These are phyloP conservation scores for Perca schrenkii DNA, from an alignment of 2,113 vertebrate species.

Conservation along the genomic window DNA sequence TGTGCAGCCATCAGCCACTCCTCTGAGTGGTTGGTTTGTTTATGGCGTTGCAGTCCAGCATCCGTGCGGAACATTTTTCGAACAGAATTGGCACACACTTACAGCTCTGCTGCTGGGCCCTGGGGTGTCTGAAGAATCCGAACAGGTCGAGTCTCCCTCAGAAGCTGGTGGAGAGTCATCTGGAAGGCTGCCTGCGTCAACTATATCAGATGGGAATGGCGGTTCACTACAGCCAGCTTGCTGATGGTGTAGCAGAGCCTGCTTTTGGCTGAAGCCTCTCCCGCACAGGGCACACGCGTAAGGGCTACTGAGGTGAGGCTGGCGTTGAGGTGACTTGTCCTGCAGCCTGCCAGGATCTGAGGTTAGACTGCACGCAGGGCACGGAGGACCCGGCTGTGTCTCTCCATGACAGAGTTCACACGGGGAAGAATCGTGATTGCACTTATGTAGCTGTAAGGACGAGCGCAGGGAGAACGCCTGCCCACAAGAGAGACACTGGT, in stretches of 20 bases:
- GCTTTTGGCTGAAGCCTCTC: conserved; percentile 78
- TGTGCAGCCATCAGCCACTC: neutral
- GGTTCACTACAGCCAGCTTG: conserved; percentile 73
- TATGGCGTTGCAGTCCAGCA: conserved; percentile 65
- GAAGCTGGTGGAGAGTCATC: conserved; percentile 44
- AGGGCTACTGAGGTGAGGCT: conserved; percentile 54
- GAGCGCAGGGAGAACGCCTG: conserved; percentile 78
- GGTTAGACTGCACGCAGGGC: conserved; percentile 30
- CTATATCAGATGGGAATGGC: neutral
- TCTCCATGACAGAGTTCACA: conserved; percentile 58
- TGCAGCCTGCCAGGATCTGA: conserved; percentile 23
- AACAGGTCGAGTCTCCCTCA: conserved; percentile 46
- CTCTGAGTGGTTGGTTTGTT: conserved; percentile 36
- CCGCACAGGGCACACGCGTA: conserved; percentile 80
- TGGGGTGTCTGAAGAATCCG: conserved; percentile 47
- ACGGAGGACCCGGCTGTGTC: conserved; percentile 36
- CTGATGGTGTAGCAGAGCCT: conserved; percentile 81
- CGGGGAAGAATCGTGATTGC: neutral
- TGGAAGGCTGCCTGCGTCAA: conserved; percentile 34
- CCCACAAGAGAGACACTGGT: conserved; percentile 73
- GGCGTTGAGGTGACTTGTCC: conserved; percentile 45
- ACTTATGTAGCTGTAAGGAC: conserved; percentile 77
- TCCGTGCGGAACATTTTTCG: conserved; percentile 54
- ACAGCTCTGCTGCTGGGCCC: conserved; percentile 20
- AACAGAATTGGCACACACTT: conserved; percentile 61